These are phyloP conservation scores for Rhinogobio ventralis DNA, from an alignment of 2,797 vertebrate species.

Conservation along the genomic window DNA sequence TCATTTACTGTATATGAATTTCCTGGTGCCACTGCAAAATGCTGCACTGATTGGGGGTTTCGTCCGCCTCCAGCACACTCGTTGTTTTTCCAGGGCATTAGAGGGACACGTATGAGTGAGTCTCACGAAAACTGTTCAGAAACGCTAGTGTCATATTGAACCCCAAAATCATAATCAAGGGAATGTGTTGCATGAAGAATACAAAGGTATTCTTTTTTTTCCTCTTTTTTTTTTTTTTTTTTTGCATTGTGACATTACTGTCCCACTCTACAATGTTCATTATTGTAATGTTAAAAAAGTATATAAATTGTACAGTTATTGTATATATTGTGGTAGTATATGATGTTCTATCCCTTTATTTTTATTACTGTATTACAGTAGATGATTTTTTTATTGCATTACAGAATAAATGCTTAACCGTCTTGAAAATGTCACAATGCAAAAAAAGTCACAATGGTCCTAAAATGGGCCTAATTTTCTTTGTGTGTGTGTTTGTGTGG, in stretches of 20 bases:
- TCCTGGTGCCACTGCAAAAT: slow-evolving; percentile 61
- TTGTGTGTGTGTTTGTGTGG: not conserved
- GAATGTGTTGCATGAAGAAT: slow-evolving; percentile 23
- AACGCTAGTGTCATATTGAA: not conserved
- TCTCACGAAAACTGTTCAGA: slow-evolving; percentile 4
- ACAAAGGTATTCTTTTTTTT: not conserved
- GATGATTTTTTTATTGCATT: not conserved
- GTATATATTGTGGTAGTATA: not conserved
- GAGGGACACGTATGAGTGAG: slow-evolving; percentile 19
- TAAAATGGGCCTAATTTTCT: not conserved
- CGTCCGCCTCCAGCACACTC: slow-evolving; percentile 22
- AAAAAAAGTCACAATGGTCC: not conserved
- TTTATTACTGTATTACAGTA: not conserved
- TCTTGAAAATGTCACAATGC: slow-evolving; percentile 25
- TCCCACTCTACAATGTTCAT: not conserved
- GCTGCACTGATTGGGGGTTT: slow-evolving; percentile 62
- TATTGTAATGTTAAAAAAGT: not conserved
- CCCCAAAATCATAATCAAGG: not conserved
- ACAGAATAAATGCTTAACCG: not conserved
- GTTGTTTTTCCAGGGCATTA: slow-evolving; percentile 50
- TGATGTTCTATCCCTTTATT: not conserved
- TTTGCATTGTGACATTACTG: slow-evolving; percentile 14
- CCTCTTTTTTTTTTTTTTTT: not conserved
- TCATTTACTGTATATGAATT: slow-evolving; percentile 52
- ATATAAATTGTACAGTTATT: not conserved